A percentile compares a stretch with the other conserved stretches of the same genome.
Evolutionary conservation across 2,113 vertebrate genomes (phyloP).

Genomic region (Cololabis saira): DNA sequence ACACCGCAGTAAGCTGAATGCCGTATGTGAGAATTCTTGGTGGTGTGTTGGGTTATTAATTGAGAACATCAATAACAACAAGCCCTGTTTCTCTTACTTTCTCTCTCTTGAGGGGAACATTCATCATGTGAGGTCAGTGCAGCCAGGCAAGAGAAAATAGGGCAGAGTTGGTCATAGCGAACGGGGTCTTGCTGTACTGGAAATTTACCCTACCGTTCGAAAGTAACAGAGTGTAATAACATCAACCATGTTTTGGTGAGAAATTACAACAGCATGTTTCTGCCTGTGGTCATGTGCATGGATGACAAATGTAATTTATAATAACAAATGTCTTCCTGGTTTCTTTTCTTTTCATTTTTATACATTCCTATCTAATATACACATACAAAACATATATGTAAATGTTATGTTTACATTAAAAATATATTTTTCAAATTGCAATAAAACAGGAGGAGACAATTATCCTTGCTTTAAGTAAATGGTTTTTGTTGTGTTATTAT

Average conservation of each 20-base stretch:
- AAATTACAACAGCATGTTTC: slow-evolving; percentile 67
- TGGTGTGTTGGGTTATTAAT: slow-evolving; percentile 73
- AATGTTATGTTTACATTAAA: no score
- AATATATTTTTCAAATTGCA: no score
- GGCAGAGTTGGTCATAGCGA: slow-evolving; percentile 69
- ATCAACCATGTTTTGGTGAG: slow-evolving; percentile 57
- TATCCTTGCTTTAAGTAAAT: no score
- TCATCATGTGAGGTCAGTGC: slow-evolving; percentile 78
- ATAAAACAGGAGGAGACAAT: no score
- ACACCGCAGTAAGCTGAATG: slow-evolving; percentile 27
- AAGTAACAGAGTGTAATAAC: slow-evolving; percentile 68
- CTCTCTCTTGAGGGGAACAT: slow-evolving; percentile 68
- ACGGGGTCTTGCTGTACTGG: slow-evolving; percentile 49
- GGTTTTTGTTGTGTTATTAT: no score
- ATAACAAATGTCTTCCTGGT: slow-evolving; percentile 24
- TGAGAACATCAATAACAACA: slow-evolving; percentile 80
- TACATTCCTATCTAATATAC: no score
- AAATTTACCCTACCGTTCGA: slow-evolving; percentile 42
- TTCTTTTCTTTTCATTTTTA: slow-evolving; percentile 10
- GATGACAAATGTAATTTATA: slow-evolving; percentile 65
- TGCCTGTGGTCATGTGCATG: slow-evolving; percentile 60
- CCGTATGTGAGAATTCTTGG: slow-evolving; percentile 38
- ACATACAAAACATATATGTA: no score
- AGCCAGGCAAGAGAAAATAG: slow-evolving; percentile 72
- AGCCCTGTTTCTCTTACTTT: slow-evolving; percentile 41